Percentiles rank a stretch among this genome's conserved stretches.
Conservation (phyloP, 37 sponge, comb jelly and placozoan genomes). For the Eunapius fragilis region DNA sequence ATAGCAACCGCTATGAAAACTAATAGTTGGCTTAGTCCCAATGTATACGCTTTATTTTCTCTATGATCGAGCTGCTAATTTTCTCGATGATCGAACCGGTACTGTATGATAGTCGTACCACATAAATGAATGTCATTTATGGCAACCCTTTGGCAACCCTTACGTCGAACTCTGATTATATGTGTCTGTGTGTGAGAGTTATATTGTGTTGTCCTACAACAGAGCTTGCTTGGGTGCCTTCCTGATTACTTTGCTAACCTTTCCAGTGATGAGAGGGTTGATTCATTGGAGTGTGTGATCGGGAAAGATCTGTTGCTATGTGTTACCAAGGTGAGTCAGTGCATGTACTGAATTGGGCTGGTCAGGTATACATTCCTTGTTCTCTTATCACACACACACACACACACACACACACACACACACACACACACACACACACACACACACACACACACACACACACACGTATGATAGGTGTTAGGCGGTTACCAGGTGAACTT, state of each 20-base stretch:
- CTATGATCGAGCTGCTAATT: too few species aligned
- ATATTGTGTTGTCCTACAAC: slow-evolving; percentile 17
- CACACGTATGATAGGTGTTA: background rate
- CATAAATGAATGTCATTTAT: too few species aligned
- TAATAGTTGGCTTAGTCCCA: too few species aligned
- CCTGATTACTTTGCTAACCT: background rate
- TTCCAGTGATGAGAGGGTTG: slow-evolving; percentile 52
- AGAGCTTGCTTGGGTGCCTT: slow-evolving; percentile 12
- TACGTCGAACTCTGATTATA: background rate
- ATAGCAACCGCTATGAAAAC: too few species aligned
- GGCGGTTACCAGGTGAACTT: background rate
- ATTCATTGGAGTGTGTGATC: background rate
- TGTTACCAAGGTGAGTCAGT: slow-evolving; percentile 91
- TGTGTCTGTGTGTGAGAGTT: slow-evolving; percentile 13
- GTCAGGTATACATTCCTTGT: slow-evolving; percentile 23
- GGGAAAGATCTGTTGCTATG: background rate
- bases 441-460: background rate
- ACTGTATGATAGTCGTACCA: too few species aligned
- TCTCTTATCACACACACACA: slow-evolving; percentile 10
- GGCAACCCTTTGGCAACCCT: too few species aligned
- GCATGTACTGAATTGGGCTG: slow-evolving; percentile 43
- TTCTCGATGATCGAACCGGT: too few species aligned
- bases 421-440: slow-evolving; percentile 15
- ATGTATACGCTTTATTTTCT: too few species aligned
- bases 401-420: slow-evolving; percentile 1